phyloP scores from a whole-genome alignment of 2,797 vertebrate species.

The Euthynnus affinis region DNA sequence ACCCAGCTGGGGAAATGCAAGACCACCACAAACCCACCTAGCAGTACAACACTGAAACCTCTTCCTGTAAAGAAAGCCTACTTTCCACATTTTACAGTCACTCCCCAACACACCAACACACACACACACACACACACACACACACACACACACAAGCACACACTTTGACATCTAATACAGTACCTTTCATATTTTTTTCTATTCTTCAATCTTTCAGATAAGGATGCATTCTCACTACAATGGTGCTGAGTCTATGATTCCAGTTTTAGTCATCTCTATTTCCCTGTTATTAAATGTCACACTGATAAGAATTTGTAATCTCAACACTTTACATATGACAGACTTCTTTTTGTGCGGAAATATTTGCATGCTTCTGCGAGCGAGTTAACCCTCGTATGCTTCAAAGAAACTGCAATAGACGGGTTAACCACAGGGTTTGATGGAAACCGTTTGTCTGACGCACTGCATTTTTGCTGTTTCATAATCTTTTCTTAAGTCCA shows the following conservation, averaged over 20 bases:
- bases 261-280: slow-evolving; percentile 11
- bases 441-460: slow-evolving; percentile 63
- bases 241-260: slow-evolving; percentile 3
- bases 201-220: not conserved
- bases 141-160: not conserved
- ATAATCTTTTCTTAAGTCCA: slow-evolving; percentile 78
- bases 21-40: slow-evolving; percentile 11
- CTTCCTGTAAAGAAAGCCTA: slow-evolving; percentile 50
- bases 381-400: not conserved
- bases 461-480: slow-evolving; percentile 73
- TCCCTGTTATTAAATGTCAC: slow-evolving; percentile 5
- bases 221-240: not conserved
- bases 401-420: slow-evolving; percentile 29
- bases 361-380: slow-evolving; percentile 50
- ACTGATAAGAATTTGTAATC: slow-evolving; percentile 30
- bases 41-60: slow-evolving; percentile 12
- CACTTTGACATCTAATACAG: not conserved
- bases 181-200: not conserved
- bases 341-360: slow-evolving; percentile 15
- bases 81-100: slow-evolving; percentile 10
- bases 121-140: not conserved
- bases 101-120: too few species aligned
- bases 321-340: slow-evolving; percentile 32
- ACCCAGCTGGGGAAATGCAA: slow-evolving; percentile 10
- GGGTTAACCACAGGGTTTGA: slow-evolving; percentile 62